Conservation (phyloP, 2,888 invertebrate species). For the Xanthia togata region DNA sequence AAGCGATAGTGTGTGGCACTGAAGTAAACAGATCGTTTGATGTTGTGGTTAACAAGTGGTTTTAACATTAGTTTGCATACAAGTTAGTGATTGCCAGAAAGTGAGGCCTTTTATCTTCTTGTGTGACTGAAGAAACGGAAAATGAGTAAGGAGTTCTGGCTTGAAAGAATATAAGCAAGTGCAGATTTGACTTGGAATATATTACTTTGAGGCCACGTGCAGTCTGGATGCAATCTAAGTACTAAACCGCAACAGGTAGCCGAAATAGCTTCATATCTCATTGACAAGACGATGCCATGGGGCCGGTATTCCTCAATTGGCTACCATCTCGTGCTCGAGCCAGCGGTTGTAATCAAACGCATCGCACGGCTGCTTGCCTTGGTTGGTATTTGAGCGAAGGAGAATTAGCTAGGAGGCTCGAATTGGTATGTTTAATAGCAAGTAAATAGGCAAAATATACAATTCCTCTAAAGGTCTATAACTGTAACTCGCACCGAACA, state of each 20-base stretch:
- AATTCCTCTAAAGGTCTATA: neutral
- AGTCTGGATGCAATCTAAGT: neutral
- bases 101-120: neutral
- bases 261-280: slow-evolving; percentile 46
- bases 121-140: neutral
- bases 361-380: slow-evolving; percentile 55
- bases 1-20: slow-evolving; percentile 47
- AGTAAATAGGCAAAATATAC: neutral
- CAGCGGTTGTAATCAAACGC: slow-evolving; percentile 71
- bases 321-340: slow-evolving; percentile 47
- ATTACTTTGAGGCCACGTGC: neutral
- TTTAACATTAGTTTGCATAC: slow-evolving; percentile 18
- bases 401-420: slow-evolving; percentile 32
- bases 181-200: neutral
- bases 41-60: slow-evolving; percentile 29
- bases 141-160: too few relatives aligned
- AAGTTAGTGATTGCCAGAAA: neutral
- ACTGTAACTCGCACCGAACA: neutral
- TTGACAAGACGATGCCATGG: slow-evolving; percentile 47
- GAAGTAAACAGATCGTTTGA: slow-evolving; percentile 45
- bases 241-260: slow-evolving; percentile 46
- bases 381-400: slow-evolving; percentile 48
- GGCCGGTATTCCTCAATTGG: slow-evolving; percentile 62
- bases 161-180: neutral
- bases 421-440: slow-evolving; percentile 26